Evolutionary conservation across 2,113 vertebrate genomes (phyloP), one percentile per base, ranked within the genome.

Genomic region (Chionis minor): DNA sequence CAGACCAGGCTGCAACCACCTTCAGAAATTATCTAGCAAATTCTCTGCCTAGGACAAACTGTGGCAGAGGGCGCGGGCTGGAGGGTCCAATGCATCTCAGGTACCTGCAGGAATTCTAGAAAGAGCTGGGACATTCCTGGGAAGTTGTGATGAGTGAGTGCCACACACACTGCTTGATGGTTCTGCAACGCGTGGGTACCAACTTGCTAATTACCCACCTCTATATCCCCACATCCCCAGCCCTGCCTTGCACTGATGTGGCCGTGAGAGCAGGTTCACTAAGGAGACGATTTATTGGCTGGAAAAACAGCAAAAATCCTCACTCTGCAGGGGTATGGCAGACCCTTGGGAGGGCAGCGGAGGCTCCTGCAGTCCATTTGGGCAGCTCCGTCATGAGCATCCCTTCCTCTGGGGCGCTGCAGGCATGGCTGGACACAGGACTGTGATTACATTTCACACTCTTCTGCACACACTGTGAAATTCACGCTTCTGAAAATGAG

Each of bases 131-230:
- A 44, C 22, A 6, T 56, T 71, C 20, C 47, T 44, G 38, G 49
- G 81, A 67, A 58, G 61, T 56, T 2, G 51, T 45, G 38, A 21
- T 51, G 42, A 59, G 2, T 13, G 40, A 59, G 54, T 51, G 52
- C 8, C 28, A 5, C 40, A 8, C 18, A 8, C 0, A 1, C 54
- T 71, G n/a, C 52, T 21, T 0, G 0, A 7, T 1, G 1, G 17
- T 65, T 63, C 72, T 49, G 72, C 59, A 66, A 3, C 3, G 3
- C 19, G 0, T 0, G 5, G 70, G 18, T 42, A 20, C n/a, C 65
- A 35, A 16, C 27, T 72, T 72, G 58, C 26, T 15, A 0, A 2
- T 45, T 22, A 6, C 40, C 71, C 9, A 24, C 12, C 66, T 28
- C 58, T 56, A 14, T n/a, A 45, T 17, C 61, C 40, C 5, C 55